Evolutionary conservation across 2,888 invertebrate genomes (phyloP).

Genomic region (Drosophila longiperda): DNA sequence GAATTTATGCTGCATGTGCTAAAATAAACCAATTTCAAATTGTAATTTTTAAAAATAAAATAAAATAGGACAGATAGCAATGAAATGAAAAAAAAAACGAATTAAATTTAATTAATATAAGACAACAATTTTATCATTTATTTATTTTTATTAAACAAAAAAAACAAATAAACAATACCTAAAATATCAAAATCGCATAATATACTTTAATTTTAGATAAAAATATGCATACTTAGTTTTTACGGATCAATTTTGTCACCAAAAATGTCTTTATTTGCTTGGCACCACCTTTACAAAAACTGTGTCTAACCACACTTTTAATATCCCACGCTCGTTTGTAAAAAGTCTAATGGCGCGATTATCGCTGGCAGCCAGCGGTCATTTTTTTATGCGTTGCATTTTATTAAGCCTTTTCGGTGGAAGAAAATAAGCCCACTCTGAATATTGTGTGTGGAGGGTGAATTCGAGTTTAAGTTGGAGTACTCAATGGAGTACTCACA

Average conservation of each 20-base stretch:
- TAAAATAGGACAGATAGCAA: neutral
- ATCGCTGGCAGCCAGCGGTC: constrained; percentile 55
- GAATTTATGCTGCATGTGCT: constrained; percentile 61
- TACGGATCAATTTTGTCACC: neutral
- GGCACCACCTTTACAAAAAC: constrained; percentile 3
- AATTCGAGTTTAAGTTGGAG: neutral
- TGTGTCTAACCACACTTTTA: constrained; percentile 44
- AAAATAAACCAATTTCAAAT: constrained; percentile 25
- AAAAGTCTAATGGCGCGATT: constrained; percentile 37
- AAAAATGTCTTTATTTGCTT: constrained; percentile 8
- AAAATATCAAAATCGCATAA: neutral
- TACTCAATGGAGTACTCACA: neutral
- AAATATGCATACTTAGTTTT: neutral
- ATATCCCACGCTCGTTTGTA: constrained; percentile 65
- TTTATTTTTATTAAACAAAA: constrained; percentile 10
- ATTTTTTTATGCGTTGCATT: constrained; percentile 74
- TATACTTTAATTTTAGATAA: neutral
- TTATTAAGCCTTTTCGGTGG: constrained; percentile 59
- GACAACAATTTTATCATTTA: neutral
- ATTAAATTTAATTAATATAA: too few relatives aligned
- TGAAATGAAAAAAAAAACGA: neutral
- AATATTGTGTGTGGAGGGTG: neutral
- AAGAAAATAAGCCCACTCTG: neutral
- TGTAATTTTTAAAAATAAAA: constrained; percentile 3
- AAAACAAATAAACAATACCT: neutral